Conservation (phyloP, 2,797 vertebrate genomes). For the Aselliscus stoliczkanus region DNA sequence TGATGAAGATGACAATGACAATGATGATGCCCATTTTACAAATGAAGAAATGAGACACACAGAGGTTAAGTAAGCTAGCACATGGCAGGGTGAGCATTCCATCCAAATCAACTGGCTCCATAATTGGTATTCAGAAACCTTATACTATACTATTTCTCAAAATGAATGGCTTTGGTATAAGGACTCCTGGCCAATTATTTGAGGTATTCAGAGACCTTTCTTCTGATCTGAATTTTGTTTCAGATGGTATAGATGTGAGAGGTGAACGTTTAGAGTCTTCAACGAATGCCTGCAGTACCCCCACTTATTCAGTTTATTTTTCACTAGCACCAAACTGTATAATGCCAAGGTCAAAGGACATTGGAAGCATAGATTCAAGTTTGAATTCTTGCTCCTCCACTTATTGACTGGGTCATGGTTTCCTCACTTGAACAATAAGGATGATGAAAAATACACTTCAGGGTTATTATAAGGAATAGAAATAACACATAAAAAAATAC, state of each 20-base stretch:
- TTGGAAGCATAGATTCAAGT: neutral
- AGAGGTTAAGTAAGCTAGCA: neutral
- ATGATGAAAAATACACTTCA: neutral
- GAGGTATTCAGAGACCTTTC: neutral
- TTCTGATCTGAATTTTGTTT: neutral
- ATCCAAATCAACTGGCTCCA: neutral
- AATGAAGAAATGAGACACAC: neutral
- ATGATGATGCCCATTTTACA: neutral
- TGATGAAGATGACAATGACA: neutral
- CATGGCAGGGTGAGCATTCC: neutral
- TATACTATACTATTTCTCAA: neutral
- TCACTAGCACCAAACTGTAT: neutral
- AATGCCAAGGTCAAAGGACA: neutral
- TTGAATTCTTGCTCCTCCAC: neutral
- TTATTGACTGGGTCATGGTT: neutral
- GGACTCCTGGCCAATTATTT: neutral
- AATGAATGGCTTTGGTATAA: neutral
- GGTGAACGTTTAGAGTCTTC: neutral
- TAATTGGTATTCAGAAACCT: neutral
- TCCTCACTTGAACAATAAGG: neutral
- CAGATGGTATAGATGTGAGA: neutral
- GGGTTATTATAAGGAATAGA: neutral
- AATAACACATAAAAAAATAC: neutral
- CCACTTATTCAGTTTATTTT: neutral
- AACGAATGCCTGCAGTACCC: neutral